These are phyloP conservation scores for Lutjanus erythropterus DNA, from an alignment of 2,113 vertebrate species.

Conservation along the genomic window DNA sequence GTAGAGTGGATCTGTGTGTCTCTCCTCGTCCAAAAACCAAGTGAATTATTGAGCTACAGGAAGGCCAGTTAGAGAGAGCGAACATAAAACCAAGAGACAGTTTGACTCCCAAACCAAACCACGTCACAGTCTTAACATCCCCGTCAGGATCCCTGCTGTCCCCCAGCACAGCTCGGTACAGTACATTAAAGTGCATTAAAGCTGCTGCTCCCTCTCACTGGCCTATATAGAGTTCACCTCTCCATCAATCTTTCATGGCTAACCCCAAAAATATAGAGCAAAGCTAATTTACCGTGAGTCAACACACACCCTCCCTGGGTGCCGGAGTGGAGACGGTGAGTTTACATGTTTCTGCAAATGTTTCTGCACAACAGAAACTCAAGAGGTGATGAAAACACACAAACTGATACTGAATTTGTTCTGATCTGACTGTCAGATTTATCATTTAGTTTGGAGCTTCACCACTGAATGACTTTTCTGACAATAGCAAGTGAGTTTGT, in stretches of 20 bases:
- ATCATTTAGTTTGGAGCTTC: background rate
- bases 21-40: background rate
- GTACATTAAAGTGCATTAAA: constrained; percentile 53
- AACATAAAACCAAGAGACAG: background rate
- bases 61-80: constrained; percentile 14
- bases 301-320: background rate
- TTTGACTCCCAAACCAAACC: constrained; percentile 2
- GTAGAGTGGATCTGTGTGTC: background rate
- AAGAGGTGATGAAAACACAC: background rate
- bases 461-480: background rate
- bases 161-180: constrained; percentile 3
- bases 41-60: constrained; percentile 14
- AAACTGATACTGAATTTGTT: no score
- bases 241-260: constrained; percentile 53
- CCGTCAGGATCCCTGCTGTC: constrained; percentile 4
- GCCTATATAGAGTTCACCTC: constrained; percentile 51
- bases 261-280: constrained; percentile 59
- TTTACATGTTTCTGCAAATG: constrained; percentile 11
- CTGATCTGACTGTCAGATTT: background rate
- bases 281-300: constrained; percentile 48
- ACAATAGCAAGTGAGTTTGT: background rate
- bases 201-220: constrained; percentile 20
- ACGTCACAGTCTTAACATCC: no score
- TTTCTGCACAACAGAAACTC: constrained; percentile 1
- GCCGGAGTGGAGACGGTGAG: background rate